Evolutionary conservation across 2,888 invertebrate genomes (phyloP).

Genomic region (Coremacera marginata): DNA sequence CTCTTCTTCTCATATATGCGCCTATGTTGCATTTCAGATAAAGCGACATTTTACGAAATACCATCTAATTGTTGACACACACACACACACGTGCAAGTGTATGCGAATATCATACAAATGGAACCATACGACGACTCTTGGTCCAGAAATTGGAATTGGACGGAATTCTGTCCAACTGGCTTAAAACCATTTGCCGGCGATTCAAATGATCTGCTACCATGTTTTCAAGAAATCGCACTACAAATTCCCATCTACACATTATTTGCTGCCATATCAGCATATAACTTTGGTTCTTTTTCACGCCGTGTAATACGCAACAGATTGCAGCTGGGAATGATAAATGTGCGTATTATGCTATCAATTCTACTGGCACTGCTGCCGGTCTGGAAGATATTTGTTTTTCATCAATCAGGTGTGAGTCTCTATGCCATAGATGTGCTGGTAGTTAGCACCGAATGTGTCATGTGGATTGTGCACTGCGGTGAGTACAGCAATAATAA

Average conservation of each 20-base stretch:
- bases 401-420: slow-evolving; percentile 71
- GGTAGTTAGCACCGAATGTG: slow-evolving; percentile 77
- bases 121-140: slow-evolving; percentile 42
- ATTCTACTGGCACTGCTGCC: slow-evolving; percentile 77
- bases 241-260: slow-evolving; percentile 81
- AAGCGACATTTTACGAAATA: too few species aligned
- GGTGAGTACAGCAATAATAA: slow-evolving; percentile 70
- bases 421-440: slow-evolving; percentile 79
- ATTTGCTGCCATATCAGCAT: slow-evolving; percentile 84
- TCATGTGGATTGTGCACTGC: slow-evolving; percentile 87
- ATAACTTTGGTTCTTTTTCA: slow-evolving; percentile 80
- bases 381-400: slow-evolving; percentile 77
- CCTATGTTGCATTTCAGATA: too few species aligned
- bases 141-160: slow-evolving; percentile 76
- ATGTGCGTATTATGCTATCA: slow-evolving; percentile 75
- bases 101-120: neutral
- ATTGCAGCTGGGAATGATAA: slow-evolving; percentile 75
- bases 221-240: slow-evolving; percentile 87
- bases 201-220: slow-evolving; percentile 82
- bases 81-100: too few species aligned
- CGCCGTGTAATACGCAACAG: slow-evolving; percentile 74
- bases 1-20: too few species aligned
- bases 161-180: slow-evolving; percentile 80
- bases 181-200: slow-evolving; percentile 78
- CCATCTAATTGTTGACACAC: too few species aligned